Conservation (phyloP, 2,888 invertebrate species). For the Philhelius pedissequus region DNA sequence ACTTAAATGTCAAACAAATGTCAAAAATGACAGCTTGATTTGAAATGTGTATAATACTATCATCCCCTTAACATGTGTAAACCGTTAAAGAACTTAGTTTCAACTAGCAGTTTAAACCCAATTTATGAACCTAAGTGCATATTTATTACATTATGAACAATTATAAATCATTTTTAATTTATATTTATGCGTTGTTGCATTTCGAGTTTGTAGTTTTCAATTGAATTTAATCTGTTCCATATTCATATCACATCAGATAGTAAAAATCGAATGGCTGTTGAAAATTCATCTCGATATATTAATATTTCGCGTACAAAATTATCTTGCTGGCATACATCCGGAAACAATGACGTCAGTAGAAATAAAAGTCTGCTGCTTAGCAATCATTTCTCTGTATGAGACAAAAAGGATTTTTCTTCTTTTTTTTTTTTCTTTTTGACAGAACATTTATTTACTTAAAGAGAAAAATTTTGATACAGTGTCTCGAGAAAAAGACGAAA, state of each 20-base stretch:
- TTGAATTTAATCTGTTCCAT: not conserved
- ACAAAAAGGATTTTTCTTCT: not conserved
- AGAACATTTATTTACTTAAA: constrained; percentile 1
- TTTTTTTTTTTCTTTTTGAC: not conserved
- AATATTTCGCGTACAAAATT: not conserved
- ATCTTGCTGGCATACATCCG: not conserved
- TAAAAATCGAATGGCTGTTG: not conserved
- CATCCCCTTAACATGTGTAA: too few relatives aligned
- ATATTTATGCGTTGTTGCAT: too few relatives aligned
- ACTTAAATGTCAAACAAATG: too few relatives aligned
- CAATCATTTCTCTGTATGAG: not conserved
- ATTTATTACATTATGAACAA: too few relatives aligned
- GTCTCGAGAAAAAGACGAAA: not conserved
- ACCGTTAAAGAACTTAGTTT: too few relatives aligned
- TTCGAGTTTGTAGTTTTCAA: not conserved
- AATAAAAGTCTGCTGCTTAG: not conserved
- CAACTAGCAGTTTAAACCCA: too few relatives aligned
- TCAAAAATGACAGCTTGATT: too few relatives aligned
- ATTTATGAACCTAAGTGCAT: too few relatives aligned
- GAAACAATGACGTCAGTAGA: constrained; percentile 1
- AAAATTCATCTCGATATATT: not conserved
- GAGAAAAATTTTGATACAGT: not conserved
- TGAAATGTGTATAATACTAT: too few relatives aligned
- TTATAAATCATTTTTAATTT: too few relatives aligned
- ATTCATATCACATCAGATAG: not conserved